Evolutionary conservation across 2,888 invertebrate genomes (phyloP), one percentile per base, ranked within the genome.

Genomic region (Rhingia campestris): DNA sequence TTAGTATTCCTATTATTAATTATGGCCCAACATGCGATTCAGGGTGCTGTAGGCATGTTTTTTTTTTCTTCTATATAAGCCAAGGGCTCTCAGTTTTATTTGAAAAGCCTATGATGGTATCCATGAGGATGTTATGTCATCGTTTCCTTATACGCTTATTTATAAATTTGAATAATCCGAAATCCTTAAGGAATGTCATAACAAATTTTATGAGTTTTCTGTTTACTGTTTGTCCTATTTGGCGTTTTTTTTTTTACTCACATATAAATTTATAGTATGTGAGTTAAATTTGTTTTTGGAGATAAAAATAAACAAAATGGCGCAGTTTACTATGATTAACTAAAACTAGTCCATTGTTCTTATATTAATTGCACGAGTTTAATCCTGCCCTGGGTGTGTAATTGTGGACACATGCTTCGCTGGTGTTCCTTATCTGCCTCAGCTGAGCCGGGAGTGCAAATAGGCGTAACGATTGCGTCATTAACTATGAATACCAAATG

Each of bases 101-200:
- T 14, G 22, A 10, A 35, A 32, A 49, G 33, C 45, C 69, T 54
- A 43, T 53, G 37, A 10, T 35, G 39, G 45, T 33, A n/a, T 10
- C 53, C 6, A 6, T 10, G 12, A 64, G 43, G 37, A 59, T 22
- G 6, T 81, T 69, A 58, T 54, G 58, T 69, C 82, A 69, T 82
- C 63, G 67, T 22, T 30, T 53, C 58, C 30, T 32, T 30, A 35
- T 37, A 6, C 43, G 66, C 70, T 81, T 76, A 70, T 77, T 77
- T 82, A 72, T 79, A 73, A 79, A 82, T 82, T 82, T 79, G 82
- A 82, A 82, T 82, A 82, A 82, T 82, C 82, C 73, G 4, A 73
- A 82, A 69, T 79, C 73, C 82, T 79, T 49, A 58, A 82, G 81
- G 79, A 82, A 63, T 53, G 56, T 63, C 73, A 63, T 74, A 82